Evolutionary conservation across 2,888 invertebrate genomes (phyloP).

Genomic region (Tubulanus polymorphus): DNA sequence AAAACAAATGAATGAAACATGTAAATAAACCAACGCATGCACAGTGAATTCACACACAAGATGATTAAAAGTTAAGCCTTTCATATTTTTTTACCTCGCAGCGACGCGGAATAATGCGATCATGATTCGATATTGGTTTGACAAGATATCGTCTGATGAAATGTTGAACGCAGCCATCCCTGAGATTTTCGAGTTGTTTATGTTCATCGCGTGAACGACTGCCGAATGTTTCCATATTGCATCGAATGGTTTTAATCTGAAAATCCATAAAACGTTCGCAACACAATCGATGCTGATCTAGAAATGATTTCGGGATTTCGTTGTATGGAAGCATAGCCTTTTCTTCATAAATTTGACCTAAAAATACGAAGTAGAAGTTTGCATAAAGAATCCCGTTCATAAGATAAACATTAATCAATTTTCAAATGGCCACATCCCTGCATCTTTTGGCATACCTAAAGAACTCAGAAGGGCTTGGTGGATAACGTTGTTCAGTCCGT

Average conservation of each 20-base stretch:
- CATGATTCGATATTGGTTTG: constrained; percentile 13
- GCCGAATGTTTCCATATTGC: constrained; percentile 27
- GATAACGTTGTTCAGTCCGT: constrained; percentile 15
- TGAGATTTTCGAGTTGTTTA: constrained; percentile 16
- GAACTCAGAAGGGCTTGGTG: constrained; percentile 9
- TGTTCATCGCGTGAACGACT: constrained; percentile 17
- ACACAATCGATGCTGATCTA: constrained; percentile 27
- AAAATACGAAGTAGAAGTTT: no score
- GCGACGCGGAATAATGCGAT: constrained; percentile 22
- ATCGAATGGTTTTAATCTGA: constrained; percentile 31
- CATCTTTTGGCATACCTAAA: no score
- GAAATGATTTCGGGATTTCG: constrained; percentile 28
- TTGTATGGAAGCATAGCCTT: no score
- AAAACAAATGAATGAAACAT: no score
- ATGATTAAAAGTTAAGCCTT: no score
- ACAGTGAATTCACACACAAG: no score
- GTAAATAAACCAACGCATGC: no score
- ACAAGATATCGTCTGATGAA: constrained; percentile 22
- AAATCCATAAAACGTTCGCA: constrained; percentile 26
- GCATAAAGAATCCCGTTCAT: no score
- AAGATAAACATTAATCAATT: background rate
- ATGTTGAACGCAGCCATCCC: constrained; percentile 24
- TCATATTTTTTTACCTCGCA: no score
- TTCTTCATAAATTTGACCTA: no score
- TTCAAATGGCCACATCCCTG: no score